phyloP scores from a whole-genome alignment of 2,113 vertebrate species.

The Oostethus manadensis region DNA sequence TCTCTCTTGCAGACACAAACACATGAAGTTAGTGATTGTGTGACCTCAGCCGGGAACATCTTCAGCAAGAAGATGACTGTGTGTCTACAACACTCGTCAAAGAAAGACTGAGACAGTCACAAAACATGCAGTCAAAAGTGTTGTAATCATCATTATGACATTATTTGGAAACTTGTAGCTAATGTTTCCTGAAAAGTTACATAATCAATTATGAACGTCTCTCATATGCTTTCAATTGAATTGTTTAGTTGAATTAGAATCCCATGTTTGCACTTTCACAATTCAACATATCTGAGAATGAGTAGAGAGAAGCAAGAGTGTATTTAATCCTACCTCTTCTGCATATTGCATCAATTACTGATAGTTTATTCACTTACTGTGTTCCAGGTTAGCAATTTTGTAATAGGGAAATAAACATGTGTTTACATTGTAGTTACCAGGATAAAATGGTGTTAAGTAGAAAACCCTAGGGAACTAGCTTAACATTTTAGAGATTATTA shows the following conservation, averaged over 20 bases:
- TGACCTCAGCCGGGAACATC: constrained; percentile 52
- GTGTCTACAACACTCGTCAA: constrained; percentile 12
- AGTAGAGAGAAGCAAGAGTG: too few species aligned
- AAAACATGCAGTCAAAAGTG: constrained; percentile 26
- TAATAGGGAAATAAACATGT: neutral
- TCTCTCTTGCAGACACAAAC: constrained; percentile 38
- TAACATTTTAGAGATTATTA: too few species aligned
- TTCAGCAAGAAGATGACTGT: constrained; percentile 44
- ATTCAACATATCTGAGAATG: too few species aligned
- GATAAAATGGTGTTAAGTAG: neutral
- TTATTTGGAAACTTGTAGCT: constrained; percentile 37
- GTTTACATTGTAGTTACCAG: neutral
- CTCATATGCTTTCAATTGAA: neutral
- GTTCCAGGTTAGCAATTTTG: neutral
- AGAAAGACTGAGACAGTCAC: constrained; percentile 13
- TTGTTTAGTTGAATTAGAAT: too few species aligned
- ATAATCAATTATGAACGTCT: constrained; percentile 16
- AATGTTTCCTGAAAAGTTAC: constrained; percentile 22
- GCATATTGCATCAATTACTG: too few species aligned
- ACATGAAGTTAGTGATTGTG: constrained; percentile 34
- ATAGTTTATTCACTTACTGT: too few species aligned
- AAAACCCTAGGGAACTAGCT: too few species aligned
- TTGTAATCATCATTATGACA: constrained; percentile 23
- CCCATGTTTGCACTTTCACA: too few species aligned
- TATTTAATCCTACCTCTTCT: too few species aligned